Conservation (phyloP, 2,888 invertebrate species). For the Carterocephalus palaemon region DNA sequence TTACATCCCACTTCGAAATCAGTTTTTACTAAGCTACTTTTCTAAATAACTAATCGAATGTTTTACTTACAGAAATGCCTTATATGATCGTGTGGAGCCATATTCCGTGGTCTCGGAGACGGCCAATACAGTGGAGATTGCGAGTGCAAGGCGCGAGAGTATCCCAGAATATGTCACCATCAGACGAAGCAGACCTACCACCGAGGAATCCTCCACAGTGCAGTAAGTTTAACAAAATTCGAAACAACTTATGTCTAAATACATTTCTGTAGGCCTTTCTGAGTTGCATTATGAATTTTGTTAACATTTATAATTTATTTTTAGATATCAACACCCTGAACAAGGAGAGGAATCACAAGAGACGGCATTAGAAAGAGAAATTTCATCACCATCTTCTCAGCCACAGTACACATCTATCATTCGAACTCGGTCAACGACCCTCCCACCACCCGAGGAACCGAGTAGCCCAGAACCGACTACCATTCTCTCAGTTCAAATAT, state of each 20-base stretch:
- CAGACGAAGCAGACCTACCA: slow-evolving; percentile 77
- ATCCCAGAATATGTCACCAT: slow-evolving; percentile 84
- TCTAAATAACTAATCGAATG: no score
- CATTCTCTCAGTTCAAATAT: slow-evolving; percentile 67
- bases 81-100: slow-evolving; percentile 63
- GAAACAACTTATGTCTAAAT: neutral
- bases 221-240: slow-evolving; percentile 55
- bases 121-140: slow-evolving; percentile 48
- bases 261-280: neutral
- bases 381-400: slow-evolving; percentile 56
- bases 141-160: slow-evolving; percentile 54
- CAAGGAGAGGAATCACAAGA: slow-evolving; percentile 54
- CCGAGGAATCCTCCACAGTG: slow-evolving; percentile 67
- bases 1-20: no score
- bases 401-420: slow-evolving; percentile 66
- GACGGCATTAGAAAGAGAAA: slow-evolving; percentile 64
- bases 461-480: slow-evolving; percentile 62
- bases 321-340: slow-evolving; percentile 54
- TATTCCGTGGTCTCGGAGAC: slow-evolving; percentile 52
- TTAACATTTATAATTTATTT: slow-evolving; percentile 23
- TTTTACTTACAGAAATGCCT: slow-evolving; percentile 64
- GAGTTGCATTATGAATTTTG: slow-evolving; percentile 2
- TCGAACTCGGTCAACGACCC: slow-evolving; percentile 56
- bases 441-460: slow-evolving; percentile 42
- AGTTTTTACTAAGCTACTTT: slow-evolving; percentile 8